Percentiles rank a stretch among this genome's conserved stretches.
Conservation (phyloP, 2,888 invertebrate genomes). For the Drosophila phalerata region DNA sequence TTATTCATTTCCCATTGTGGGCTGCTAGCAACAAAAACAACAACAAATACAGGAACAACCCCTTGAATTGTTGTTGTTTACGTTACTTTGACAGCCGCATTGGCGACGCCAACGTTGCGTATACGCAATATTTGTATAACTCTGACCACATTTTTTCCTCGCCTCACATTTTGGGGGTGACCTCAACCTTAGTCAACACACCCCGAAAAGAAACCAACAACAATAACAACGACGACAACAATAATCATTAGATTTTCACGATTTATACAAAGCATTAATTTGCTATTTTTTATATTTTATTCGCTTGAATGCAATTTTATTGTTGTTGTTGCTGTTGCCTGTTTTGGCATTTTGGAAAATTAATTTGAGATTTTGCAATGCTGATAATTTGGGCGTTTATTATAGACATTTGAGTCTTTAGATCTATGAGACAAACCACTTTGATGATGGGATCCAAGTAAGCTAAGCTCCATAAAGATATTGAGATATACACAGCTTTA, state of each 20-base stretch:
- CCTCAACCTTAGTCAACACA: conserved; percentile 57
- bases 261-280: conserved; percentile 47
- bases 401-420: conserved; percentile 45
- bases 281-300: conserved; percentile 38
- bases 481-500: conserved; percentile 4
- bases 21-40: conserved; percentile 45
- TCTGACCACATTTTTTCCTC: conserved; percentile 40
- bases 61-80: conserved; percentile 31
- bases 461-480: conserved; percentile 15
- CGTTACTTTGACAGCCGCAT: conserved; percentile 49
- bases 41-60: conserved; percentile 36
- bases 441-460: conserved; percentile 44
- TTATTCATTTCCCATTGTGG: conserved; percentile 49
- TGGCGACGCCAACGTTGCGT: conserved; percentile 64
- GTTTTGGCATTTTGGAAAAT: conserved; percentile 69
- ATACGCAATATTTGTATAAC: conserved; percentile 73
- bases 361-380: conserved; percentile 64
- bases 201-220: conserved; percentile 28
- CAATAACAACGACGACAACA: conserved; percentile 9
- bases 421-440: conserved; percentile 9
- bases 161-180: conserved; percentile 28
- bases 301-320: conserved; percentile 74
- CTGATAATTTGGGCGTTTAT: conserved; percentile 67
- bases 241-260: conserved; percentile 48
- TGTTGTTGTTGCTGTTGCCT: conserved; percentile 46